Percentiles rank a stretch among this genome's conserved stretches.
These are phyloP conservation scores for Poecilia wingei DNA, from an alignment of 2,797 vertebrate genomes.

Conservation along the genomic window DNA sequence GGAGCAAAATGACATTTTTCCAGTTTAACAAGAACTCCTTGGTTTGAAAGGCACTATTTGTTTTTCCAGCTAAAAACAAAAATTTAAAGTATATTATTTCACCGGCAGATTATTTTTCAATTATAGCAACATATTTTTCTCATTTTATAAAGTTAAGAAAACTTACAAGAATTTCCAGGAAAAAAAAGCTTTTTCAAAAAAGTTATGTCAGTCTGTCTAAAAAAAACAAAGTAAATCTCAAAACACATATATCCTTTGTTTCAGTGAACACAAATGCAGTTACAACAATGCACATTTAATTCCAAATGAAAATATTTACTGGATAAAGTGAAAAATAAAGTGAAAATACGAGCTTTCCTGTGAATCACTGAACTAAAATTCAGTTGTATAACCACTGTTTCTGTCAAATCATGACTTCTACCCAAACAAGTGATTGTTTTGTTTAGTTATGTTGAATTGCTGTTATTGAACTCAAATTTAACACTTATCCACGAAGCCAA, in stretches of 20 bases:
- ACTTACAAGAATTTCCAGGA: background rate
- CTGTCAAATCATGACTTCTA: background rate
- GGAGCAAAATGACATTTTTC: slow-evolving; percentile 7
- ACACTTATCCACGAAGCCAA: too few relatives aligned
- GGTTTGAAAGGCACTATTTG: background rate
- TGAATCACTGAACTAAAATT: background rate
- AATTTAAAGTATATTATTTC: too few relatives aligned
- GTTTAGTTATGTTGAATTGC: background rate
- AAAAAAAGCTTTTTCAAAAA: too few relatives aligned
- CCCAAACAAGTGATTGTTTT: background rate
- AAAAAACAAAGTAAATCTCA: background rate
- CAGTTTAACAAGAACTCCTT: background rate
- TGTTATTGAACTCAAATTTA: background rate
- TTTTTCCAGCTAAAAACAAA: background rate
- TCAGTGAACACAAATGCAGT: background rate
- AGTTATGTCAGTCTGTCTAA: too few relatives aligned
- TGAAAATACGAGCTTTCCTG: background rate
- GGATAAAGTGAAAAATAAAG: background rate
- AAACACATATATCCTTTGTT: background rate
- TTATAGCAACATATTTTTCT: too few relatives aligned
- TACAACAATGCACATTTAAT: background rate
- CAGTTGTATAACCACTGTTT: background rate
- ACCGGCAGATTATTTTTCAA: too few relatives aligned
- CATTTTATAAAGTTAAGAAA: too few relatives aligned
- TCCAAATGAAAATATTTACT: background rate